phyloP scores from a whole-genome alignment of 1,140 invertebrate species.

The Tetramorium parvispinum region DNA sequence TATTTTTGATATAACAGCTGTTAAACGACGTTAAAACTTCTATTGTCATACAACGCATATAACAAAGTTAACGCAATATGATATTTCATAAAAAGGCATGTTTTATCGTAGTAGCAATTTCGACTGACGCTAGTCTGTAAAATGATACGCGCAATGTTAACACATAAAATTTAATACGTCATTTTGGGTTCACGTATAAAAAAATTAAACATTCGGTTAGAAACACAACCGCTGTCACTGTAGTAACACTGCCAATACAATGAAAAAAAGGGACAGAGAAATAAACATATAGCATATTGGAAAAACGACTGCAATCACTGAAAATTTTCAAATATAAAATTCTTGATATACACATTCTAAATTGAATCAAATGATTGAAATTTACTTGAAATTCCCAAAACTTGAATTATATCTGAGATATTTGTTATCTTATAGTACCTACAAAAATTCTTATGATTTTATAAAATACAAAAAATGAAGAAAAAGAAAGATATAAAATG shows the following conservation, averaged over 20 bases:
- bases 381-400: background rate
- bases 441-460: background rate
- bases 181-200: background rate
- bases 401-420: background rate
- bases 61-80: constrained; percentile 33
- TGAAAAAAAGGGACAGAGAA: constrained; percentile 55
- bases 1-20: background rate
- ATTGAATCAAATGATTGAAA: background rate
- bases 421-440: background rate
- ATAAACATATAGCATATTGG: constrained; percentile 67
- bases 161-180: constrained; percentile 50
- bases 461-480: background rate
- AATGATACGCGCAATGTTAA: constrained; percentile 17
- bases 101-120: constrained; percentile 34
- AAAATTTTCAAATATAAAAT: background rate
- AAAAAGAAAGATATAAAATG: background rate
- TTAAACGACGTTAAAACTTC: constrained; percentile 12
- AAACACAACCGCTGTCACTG: constrained; percentile 74
- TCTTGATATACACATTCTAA: background rate
- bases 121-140: background rate
- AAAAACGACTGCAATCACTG: constrained; percentile 10
- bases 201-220: constrained; percentile 79
- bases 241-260: constrained; percentile 67
- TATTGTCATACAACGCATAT: background rate
- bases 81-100: constrained; percentile 32